phyloP scores from a whole-genome alignment of 2,888 invertebrate genomes.

The Eurois occulta region DNA sequence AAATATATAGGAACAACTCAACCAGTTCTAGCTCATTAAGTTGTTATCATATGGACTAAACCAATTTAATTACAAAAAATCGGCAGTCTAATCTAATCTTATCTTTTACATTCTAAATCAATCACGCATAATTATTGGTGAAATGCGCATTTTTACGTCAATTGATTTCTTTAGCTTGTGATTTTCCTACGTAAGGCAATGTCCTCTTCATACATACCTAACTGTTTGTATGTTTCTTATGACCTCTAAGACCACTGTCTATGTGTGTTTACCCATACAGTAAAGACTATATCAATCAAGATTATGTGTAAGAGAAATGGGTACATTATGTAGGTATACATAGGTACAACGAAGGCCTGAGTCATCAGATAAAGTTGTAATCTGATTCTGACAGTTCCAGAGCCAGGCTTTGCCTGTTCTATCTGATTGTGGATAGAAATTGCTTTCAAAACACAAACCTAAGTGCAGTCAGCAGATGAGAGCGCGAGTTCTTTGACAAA shows the following conservation, averaged over 20 bases:
- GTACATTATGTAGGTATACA: neutral
- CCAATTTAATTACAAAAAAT: neutral
- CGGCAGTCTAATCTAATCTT: conserved; percentile 31
- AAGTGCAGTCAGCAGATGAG: neutral
- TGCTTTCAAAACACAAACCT: neutral
- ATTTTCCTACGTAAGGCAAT: neutral
- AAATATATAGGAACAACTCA: neutral
- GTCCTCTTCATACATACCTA: conserved; percentile 1
- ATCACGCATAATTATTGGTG: conserved; percentile 8
- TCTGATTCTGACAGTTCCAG: neutral
- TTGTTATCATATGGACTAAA: conserved; percentile 2
- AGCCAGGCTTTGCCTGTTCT: neutral
- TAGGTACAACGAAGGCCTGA: neutral
- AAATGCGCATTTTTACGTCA: conserved; percentile 17
- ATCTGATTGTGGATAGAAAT: neutral
- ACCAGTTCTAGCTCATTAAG: neutral
- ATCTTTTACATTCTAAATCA: neutral
- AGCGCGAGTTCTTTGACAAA: neutral
- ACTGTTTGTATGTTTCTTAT: conserved; percentile 12
- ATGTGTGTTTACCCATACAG: neutral
- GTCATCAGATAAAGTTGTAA: conserved; percentile 13
- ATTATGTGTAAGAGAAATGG: conserved; percentile 27
- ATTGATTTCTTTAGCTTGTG: neutral
- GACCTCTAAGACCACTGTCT: conserved; percentile 36
- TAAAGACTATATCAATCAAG: conserved; percentile 35